Evolutionary conservation across 2,113 vertebrate species (phyloP).

Genomic region (Bos indicus): DNA sequence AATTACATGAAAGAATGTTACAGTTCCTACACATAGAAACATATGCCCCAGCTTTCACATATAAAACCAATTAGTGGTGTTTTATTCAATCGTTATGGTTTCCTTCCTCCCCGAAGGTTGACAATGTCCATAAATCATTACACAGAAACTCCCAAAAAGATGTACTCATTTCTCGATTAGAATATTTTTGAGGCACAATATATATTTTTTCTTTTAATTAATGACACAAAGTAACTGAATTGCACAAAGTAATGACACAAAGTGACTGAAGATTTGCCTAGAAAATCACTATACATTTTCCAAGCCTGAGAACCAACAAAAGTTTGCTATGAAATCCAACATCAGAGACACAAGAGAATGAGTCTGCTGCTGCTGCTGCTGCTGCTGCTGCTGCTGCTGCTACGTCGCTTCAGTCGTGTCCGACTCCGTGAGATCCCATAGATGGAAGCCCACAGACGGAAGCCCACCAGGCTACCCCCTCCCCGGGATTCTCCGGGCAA

Average conservation of each 20-base stretch:
- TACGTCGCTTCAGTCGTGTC: too few species aligned
- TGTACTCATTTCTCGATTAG: background rate
- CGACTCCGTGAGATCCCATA: too few species aligned
- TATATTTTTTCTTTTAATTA: constrained; percentile 1
- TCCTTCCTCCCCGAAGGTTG: background rate
- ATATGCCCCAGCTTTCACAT: background rate
- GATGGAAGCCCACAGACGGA: too few species aligned
- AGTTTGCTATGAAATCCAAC: background rate
- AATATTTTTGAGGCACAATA: background rate
- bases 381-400: too few species aligned
- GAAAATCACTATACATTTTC: background rate
- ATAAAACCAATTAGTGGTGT: background rate
- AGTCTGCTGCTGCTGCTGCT: background rate
- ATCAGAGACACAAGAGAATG: background rate
- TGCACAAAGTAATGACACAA: background rate
- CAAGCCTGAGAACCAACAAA: constrained; percentile 1
- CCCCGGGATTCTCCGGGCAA: too few species aligned
- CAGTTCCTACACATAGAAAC: background rate
- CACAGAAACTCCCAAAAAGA: background rate
- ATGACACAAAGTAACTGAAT: background rate
- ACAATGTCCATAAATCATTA: background rate
- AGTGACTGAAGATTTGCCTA: background rate
- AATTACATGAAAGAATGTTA: background rate
- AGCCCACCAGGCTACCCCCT: too few species aligned
- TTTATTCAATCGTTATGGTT: background rate